Conservation (phyloP, 2,797 vertebrate species). For the Spondyliosoma cantharus region DNA sequence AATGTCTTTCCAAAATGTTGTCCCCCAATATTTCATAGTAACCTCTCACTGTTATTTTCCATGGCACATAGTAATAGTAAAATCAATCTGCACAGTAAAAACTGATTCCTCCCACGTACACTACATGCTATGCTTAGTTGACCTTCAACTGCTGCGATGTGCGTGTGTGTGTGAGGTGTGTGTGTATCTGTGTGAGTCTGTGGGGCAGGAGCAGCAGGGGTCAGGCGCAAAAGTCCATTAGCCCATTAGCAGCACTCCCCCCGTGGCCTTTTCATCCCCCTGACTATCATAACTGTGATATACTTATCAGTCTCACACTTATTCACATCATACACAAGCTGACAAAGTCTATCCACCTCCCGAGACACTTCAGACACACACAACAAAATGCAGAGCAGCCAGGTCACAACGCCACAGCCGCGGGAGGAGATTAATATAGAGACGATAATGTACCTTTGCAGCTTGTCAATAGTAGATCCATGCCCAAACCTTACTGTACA, state of each 20-base stretch:
- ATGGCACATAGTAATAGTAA: neutral
- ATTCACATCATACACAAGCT: constrained; percentile 21
- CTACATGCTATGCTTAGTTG: constrained; percentile 36
- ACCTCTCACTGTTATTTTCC: neutral
- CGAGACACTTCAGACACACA: neutral
- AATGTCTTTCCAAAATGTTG: neutral
- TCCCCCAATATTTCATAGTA: neutral
- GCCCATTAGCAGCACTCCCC: constrained; percentile 36
- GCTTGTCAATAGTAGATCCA: constrained; percentile 16
- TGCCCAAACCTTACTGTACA: neutral
- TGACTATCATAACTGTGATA: constrained; percentile 8
- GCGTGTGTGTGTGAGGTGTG: constrained; percentile 1
- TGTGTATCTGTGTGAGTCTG: constrained; percentile 3
- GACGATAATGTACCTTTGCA: constrained; percentile 20
- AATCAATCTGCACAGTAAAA: neutral
- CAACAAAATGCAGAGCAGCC: constrained; percentile 3
- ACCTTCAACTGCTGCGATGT: constrained; percentile 30
- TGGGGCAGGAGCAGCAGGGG: neutral
- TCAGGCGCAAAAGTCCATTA: constrained; percentile 49
- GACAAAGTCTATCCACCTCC: constrained; percentile 4
- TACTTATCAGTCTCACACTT: constrained; percentile 29
- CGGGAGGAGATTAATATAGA: constrained; percentile 35
- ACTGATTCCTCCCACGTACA: neutral
- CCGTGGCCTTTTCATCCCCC: constrained; percentile 16
- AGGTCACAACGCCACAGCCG: constrained; percentile 30